Base-by-base conservation (phyloP, 2,797 vertebrate genomes). In the Ptychobarbus kaznakovi region DNA sequence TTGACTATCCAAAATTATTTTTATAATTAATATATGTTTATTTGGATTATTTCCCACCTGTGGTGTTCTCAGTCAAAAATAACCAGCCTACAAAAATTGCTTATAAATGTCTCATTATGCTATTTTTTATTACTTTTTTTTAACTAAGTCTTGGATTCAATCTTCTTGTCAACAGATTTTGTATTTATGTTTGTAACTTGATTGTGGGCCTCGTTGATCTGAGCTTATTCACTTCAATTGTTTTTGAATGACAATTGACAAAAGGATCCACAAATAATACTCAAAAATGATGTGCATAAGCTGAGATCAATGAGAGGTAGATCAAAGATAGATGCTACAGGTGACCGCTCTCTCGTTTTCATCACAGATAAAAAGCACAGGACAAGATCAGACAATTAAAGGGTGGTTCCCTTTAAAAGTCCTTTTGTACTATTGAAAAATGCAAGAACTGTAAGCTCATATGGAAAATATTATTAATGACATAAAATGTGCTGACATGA, bases 391-490 rank as follows among this genome's bases (percentile, higher is more conserved):
- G 40, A 32, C 61, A 35, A 65, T 32, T 80, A 35, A 25, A 35
- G 18, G 77, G 25, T 22, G 61, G 16, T 18, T 49, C 61, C 3
- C 16, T 80, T n/a, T 11, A 25, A 49, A 51, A 8, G 6, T n/a
- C 35, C 35, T 56, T 56, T 81, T 70, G 80, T 56, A 13, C 80
- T 40, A 40, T 72, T 51, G 4, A 20, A 82, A 40, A 72, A 82
- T n/a, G 13, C 28, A n/a, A 51, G 44, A 81, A 69, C 65, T 56
- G 53, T n/a, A 20, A 79, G 42, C n/a, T 2, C 15, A 44, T 25
- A 18, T 2, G 15, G 38, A 79, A 79, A 79, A 63, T 65, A 61
- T 44, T 79, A 53, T 40, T 16, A 81, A 81, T 82, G 25, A 82
- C n/a, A 35, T n/a, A 4, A 56, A 28, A 81, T 58, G 32, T 4